Base-by-base conservation (phyloP, 2,797 vertebrate genomes). In the Gymnothorax javanicus region DNA sequence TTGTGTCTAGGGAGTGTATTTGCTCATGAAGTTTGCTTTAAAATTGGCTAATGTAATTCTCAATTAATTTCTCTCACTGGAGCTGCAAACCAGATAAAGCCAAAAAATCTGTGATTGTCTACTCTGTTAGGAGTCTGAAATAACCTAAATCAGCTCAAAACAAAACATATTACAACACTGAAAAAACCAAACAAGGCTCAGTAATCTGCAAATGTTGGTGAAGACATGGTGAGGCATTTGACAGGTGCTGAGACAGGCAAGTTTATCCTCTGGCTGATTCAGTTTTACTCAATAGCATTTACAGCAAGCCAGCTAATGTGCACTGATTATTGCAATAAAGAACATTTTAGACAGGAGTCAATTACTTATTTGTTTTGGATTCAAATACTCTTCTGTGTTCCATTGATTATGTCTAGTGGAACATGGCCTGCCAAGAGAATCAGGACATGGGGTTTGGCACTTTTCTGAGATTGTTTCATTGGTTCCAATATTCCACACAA, bases 101-200 rank as follows among this genome's bases (percentile, higher is more conserved):
- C 9, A 71, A 7, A 71, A 71, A 3, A 33, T 75, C 25, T 43
- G 69, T 3, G 27, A 73, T 73, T 9, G 25, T n/a, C 64, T 7
- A 60, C 59, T 13, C 59, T 13, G 59, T 13, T 23, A n/a, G 64
- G n/a, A 20, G 17, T 69, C 25, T 25, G 69, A 12, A 27, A 71
- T 17, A 9, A n/a, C 69, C 3, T 9, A 25, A 9, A 27, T 71
- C 25, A 27, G 69, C 25, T 71, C 69, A 73, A 87, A 85, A 73
- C 57, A 83, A 88, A 86, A 89, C 75, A 89, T 5, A 4, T 84
- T 33, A 82, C 62, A 9, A 81, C 85, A 81, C 91, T 91, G 87
- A 90, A 90, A 89, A 87, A 87, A 84, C 92, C 92, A 94, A 94
- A 91, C 85, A 86, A 73, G 4, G 27, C 1, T 25, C 71, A 5